Percentiles rank a stretch among this genome's conserved stretches.
Conservation (phyloP, 2,797 vertebrate species). For the Alca torda region DNA sequence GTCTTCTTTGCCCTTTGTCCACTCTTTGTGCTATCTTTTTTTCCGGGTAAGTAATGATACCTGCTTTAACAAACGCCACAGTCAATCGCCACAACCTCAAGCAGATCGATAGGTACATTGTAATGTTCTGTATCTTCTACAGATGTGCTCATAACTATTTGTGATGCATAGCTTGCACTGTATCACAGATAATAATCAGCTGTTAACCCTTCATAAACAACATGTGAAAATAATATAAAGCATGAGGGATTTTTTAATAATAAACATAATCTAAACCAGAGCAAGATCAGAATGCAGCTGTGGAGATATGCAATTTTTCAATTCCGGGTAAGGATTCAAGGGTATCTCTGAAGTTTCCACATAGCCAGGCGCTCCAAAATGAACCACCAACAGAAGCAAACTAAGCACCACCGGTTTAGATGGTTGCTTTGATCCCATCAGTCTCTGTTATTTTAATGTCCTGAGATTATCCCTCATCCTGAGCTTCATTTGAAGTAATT, state of each 20-base stretch:
- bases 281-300: not conserved
- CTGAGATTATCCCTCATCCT: not conserved
- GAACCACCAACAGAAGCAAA: not conserved
- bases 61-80: not conserved
- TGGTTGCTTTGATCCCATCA: conserved; percentile 14
- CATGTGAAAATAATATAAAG: conserved; percentile 41
- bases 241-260: not conserved
- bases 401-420: not conserved
- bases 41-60: not conserved
- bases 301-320: not conserved
- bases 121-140: not conserved
- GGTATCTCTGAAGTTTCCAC: not conserved
- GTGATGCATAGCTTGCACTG: not conserved
- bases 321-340: not conserved
- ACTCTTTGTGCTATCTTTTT: not conserved
- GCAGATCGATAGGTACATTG: not conserved
- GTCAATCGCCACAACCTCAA: not conserved
- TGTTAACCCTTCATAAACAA: conserved; percentile 33
- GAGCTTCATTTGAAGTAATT: not conserved
- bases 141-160: not conserved
- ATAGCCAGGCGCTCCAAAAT: not conserved
- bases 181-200: conserved; percentile 5
- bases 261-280: conserved; percentile 30
- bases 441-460: conserved; percentile 6
- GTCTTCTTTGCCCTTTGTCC: not conserved